Percentiles rank a stretch among this genome's conserved stretches.
These are phyloP conservation scores for Porites divaricata DNA, from an alignment of 92 coral and sea anemone genomes.

Conservation along the genomic window DNA sequence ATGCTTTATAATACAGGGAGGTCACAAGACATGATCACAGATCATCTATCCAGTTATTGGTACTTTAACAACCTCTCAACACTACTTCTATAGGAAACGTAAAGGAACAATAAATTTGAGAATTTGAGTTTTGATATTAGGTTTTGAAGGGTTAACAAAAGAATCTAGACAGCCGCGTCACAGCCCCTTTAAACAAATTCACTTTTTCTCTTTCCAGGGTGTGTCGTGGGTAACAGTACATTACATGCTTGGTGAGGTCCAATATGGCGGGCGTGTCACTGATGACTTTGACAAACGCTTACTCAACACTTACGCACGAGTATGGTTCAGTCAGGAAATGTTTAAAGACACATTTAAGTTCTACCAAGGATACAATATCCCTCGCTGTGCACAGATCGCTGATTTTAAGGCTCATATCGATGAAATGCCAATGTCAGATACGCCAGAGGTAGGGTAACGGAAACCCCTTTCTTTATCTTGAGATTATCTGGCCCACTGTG, in stretches of 20 bases:
- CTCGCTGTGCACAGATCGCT: constrained; percentile 85
- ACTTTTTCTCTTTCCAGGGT: constrained; percentile 65
- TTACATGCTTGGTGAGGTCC: constrained; percentile 99
- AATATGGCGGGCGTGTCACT: constrained; percentile 98
- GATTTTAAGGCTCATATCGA: constrained; percentile 90
- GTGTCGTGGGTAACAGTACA: constrained; percentile 98
- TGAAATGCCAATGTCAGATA: constrained; percentile 94
- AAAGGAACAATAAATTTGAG: no score
- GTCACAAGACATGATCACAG: no score
- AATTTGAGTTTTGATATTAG: no score
- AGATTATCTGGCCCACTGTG: background rate
- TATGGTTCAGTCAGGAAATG: constrained; percentile 93
- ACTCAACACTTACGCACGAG: constrained; percentile 92
- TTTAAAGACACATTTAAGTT: constrained; percentile 94
- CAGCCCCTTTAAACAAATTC: no score
- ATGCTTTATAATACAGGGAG: no score
- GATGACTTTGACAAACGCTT: constrained; percentile 98
- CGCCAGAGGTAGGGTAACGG: constrained; percentile 81
- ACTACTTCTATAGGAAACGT: no score
- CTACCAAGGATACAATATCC: constrained; percentile 92
- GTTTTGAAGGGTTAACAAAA: no score
- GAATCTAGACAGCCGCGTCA: background rate
- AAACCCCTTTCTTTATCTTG: no score
- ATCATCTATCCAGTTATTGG: no score
- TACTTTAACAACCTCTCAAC: no score